phyloP scores from a whole-genome alignment of 2,888 invertebrate genomes.

The Cheilosia variabilis region DNA sequence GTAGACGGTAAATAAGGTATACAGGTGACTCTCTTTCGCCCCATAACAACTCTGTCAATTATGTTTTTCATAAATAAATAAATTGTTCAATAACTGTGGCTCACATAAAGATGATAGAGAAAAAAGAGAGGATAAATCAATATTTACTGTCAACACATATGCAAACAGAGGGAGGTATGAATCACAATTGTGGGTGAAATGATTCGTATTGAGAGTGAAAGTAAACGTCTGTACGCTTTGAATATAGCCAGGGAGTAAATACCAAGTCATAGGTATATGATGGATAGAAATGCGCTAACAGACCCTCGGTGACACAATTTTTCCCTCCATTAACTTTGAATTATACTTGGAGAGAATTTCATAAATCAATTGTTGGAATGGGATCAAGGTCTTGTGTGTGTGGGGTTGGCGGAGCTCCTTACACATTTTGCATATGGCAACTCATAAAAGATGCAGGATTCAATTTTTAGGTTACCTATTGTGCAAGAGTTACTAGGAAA shows the following conservation, averaged over 20 bases:
- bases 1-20: background rate
- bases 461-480: background rate
- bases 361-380: constrained; percentile 38
- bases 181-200: constrained; percentile 44
- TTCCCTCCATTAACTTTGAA: constrained; percentile 29
- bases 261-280: constrained; percentile 7
- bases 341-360: constrained; percentile 8
- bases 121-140: constrained; percentile 55
- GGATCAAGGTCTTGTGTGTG: constrained; percentile 5
- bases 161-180: constrained; percentile 52
- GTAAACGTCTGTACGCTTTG: background rate
- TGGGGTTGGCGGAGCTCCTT: background rate
- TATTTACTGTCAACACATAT: constrained; percentile 48
- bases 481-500: too few relatives aligned
- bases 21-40: constrained; percentile 11
- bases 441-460: background rate
- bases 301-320: constrained; percentile 25
- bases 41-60: constrained; percentile 47
- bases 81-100: constrained; percentile 51
- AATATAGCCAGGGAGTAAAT: background rate
- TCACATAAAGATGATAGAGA: constrained; percentile 5
- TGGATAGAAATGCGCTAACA: constrained; percentile 1
- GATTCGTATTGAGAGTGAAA: constrained; percentile 34
- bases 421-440: background rate
- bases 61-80: constrained; percentile 61